These are phyloP conservation scores for Chrysolina oricalcia DNA, from an alignment of 2,888 invertebrate genomes.

Conservation along the genomic window DNA sequence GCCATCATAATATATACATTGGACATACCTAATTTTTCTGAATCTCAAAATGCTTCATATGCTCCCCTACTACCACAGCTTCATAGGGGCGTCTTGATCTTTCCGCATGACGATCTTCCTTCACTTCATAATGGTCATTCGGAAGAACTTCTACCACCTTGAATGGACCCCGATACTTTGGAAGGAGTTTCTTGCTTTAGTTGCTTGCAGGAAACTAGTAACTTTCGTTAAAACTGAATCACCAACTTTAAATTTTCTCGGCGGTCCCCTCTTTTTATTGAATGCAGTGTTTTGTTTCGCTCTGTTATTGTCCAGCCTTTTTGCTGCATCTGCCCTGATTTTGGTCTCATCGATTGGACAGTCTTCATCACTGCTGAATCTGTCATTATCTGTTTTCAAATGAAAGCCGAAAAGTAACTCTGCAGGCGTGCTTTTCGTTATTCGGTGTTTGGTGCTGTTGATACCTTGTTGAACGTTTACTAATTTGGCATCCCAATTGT, in stretches of 20 bases:
- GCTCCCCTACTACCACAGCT: constrained; percentile 4
- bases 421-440: constrained; percentile 41
- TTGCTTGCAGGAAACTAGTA: constrained; percentile 38
- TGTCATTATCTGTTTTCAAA: constrained; percentile 41
- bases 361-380: constrained; percentile 32
- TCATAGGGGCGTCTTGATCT: constrained; percentile 19
- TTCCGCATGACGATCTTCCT: constrained; percentile 39
- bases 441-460: constrained; percentile 49
- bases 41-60: constrained; percentile 2
- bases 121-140: constrained; percentile 44
- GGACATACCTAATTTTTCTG: constrained; percentile 10
- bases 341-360: constrained; percentile 38
- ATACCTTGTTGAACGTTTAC: constrained; percentile 50
- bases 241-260: constrained; percentile 33
- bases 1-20: not conserved
- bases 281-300: constrained; percentile 34
- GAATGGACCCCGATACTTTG: constrained; percentile 40
- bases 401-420: constrained; percentile 34
- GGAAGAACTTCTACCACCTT: constrained; percentile 36
- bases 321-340: constrained; percentile 31
- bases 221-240: constrained; percentile 44
- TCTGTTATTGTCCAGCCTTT: constrained; percentile 36
- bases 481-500: constrained; percentile 56
- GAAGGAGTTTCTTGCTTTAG: constrained; percentile 44
- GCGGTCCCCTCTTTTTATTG: constrained; percentile 35